Percentiles rank a stretch among this genome's conserved stretches.
These are phyloP conservation scores for Ceratina japonica DNA, from an alignment of 1,140 invertebrate species.

Conservation along the genomic window DNA sequence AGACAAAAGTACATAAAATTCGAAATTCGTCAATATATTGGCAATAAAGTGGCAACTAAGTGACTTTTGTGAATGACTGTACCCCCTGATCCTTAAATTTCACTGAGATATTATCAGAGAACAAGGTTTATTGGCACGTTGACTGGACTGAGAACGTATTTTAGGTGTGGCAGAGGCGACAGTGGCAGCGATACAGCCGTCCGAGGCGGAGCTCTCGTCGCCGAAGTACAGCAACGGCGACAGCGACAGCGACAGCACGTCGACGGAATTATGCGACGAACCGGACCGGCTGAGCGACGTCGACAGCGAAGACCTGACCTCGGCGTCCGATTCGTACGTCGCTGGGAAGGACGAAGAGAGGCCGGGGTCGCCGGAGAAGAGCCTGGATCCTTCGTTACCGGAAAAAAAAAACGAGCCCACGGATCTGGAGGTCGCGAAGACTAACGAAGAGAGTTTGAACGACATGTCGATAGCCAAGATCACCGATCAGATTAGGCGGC, in stretches of 20 bases:
- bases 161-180: conserved; percentile 51
- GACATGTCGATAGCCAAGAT: conserved; percentile 70
- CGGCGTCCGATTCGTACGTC: conserved; percentile 69
- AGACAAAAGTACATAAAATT: too few relatives aligned
- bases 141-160: background rate
- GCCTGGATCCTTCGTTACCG: conserved; percentile 8
- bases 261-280: conserved; percentile 90
- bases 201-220: conserved; percentile 58
- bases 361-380: conserved; percentile 39
- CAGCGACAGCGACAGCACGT: conserved; percentile 84
- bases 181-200: conserved; percentile 46
- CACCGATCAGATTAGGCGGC: conserved; percentile 72
- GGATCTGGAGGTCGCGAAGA: background rate
- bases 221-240: conserved; percentile 60
- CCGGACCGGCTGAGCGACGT: conserved; percentile 82
- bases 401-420: conserved; percentile 32
- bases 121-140: too few relatives aligned
- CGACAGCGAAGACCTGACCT: conserved; percentile 82
- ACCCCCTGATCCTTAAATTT: too few relatives aligned
- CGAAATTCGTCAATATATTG: too few relatives aligned
- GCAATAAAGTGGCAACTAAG: too few relatives aligned
- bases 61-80: too few relatives aligned
- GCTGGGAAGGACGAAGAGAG: conserved; percentile 65
- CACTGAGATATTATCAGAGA: too few relatives aligned
- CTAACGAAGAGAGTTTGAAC: conserved; percentile 4